Conservation (phyloP, 2,888 invertebrate species). For the Eristalis pertinax region DNA sequence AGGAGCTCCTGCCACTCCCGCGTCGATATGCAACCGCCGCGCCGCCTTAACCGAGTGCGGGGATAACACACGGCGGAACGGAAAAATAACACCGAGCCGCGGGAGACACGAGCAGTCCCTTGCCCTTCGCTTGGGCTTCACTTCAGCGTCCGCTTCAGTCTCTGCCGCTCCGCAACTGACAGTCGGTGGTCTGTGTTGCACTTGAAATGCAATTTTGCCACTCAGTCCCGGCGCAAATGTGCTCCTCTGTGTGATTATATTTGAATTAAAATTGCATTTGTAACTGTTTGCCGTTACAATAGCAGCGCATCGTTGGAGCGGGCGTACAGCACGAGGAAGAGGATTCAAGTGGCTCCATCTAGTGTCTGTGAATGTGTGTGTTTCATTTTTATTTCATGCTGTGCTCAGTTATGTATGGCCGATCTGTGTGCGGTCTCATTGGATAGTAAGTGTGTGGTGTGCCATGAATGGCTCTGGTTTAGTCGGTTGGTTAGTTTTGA, state of each 20-base stretch:
- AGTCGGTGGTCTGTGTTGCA: not conserved
- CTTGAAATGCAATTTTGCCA: conserved; percentile 67
- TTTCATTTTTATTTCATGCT: conserved; percentile 8
- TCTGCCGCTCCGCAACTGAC: not conserved
- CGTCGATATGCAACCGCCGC: not conserved
- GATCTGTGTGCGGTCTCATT: conserved; percentile 61
- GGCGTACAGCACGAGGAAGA: not conserved
- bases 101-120: not conserved
- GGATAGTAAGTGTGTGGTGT: conserved; percentile 63
- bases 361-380: conserved; percentile 10
- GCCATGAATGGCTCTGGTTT: conserved; percentile 63
- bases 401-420: conserved; percentile 24
- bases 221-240: conserved; percentile 45
- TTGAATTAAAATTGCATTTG: conserved; percentile 72
- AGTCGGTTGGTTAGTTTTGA: not conserved
- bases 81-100: not conserved
- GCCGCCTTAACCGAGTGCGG: not conserved
- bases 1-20: too few relatives aligned
- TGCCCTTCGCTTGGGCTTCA: too few relatives aligned
- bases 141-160: too few relatives aligned
- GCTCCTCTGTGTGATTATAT: conserved; percentile 65
- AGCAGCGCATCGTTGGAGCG: conserved; percentile 18
- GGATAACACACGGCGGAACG: conserved; percentile 57
- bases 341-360: conserved; percentile 61
- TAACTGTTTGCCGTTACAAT: conserved; percentile 69